phyloP scores from a whole-genome alignment of 2,797 vertebrate genomes.

The Arnoldichthys spilopterus region DNA sequence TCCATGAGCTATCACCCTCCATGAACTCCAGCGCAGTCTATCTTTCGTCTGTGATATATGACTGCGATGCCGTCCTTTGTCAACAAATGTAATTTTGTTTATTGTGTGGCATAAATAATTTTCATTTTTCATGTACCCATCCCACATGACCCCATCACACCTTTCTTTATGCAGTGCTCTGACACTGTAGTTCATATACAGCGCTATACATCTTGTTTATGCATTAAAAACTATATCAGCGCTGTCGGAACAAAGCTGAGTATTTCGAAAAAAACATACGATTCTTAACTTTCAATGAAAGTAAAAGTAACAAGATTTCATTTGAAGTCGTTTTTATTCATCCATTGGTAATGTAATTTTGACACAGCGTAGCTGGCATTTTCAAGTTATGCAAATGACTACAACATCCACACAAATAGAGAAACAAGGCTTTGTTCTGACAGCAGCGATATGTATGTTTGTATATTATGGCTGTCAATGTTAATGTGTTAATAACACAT shows the following conservation, averaged over 20 bases:
- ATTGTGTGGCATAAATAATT: neutral
- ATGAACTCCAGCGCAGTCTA: neutral
- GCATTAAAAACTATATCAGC: neutral
- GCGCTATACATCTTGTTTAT: neutral
- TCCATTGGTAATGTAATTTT: neutral
- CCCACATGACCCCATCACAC: neutral
- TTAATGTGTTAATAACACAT: too few relatives aligned
- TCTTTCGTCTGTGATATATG: neutral
- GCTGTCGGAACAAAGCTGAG: neutral
- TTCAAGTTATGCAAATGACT: too few relatives aligned
- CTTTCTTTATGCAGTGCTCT: neutral
- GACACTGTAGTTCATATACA: neutral
- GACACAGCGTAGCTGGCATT: neutral
- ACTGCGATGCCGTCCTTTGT: neutral
- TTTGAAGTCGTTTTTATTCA: neutral
- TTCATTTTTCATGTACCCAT: neutral
- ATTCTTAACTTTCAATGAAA: neutral
- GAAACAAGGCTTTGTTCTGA: neutral
- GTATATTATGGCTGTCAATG: too few relatives aligned
- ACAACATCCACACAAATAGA: neutral
- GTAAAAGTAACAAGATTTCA: neutral
- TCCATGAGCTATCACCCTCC: neutral
- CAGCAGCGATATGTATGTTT: too few relatives aligned
- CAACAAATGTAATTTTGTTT: neutral
- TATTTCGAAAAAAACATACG: neutral